phyloP scores from a whole-genome alignment of 92 coral and sea anemone species.

The Metridium senile region DNA sequence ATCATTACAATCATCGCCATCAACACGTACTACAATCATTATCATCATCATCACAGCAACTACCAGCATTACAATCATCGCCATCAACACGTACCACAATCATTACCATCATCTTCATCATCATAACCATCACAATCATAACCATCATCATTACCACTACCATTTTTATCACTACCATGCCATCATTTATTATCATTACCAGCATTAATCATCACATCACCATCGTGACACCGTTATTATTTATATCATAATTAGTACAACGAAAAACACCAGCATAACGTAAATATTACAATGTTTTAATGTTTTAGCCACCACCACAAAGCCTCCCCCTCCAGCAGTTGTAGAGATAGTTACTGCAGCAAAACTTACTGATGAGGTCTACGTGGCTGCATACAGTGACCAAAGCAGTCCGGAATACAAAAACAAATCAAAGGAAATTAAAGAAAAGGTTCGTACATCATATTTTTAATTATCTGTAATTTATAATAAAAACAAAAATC shows the following conservation, averaged over 20 bases:
- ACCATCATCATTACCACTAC: not conserved
- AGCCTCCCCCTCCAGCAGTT: not conserved
- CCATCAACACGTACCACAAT: not conserved
- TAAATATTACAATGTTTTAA: too few relatives aligned
- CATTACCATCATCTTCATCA: not conserved
- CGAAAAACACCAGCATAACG: not conserved
- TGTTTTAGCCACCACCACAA: not conserved
- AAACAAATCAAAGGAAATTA: not conserved
- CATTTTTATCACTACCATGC: not conserved
- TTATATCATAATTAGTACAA: not conserved
- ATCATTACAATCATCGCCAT: not conserved
- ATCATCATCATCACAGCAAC: not conserved
- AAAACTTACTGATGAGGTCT: not conserved
- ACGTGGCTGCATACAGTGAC: not conserved
- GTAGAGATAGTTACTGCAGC: not conserved
- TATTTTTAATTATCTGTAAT: too few relatives aligned
- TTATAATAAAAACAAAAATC: not conserved
- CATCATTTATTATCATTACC: not conserved
- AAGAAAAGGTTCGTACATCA: not conserved
- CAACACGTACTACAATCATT: not conserved
- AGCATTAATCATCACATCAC: not conserved
- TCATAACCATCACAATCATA: not conserved
- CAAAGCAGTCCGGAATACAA: not conserved
- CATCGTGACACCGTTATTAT: not conserved
- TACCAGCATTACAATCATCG: not conserved